phyloP scores from a whole-genome alignment of 2,113 vertebrate species.

The Dendrocopos noguchii region DNA sequence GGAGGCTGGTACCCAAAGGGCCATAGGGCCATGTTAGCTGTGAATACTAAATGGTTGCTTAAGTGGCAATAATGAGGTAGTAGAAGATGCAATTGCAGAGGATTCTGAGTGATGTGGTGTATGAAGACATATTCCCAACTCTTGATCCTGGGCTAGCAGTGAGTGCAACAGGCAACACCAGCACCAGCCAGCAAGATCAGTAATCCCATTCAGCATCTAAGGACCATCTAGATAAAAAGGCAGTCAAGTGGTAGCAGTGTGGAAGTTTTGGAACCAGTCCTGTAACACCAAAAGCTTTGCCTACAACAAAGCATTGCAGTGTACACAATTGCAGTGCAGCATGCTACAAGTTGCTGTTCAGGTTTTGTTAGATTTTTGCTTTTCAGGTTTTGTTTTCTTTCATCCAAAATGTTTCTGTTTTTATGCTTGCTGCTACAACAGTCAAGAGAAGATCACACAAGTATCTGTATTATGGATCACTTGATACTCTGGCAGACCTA shows the following conservation, averaged over 20 bases:
- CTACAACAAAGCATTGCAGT: no score
- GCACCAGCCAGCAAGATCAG: neutral
- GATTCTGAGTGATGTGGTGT: neutral
- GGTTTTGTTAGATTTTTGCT: neutral
- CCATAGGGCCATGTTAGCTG: accelerated
- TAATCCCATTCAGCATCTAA: neutral
- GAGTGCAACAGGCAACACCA: neutral
- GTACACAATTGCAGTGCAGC: neutral
- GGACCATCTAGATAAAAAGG: neutral
- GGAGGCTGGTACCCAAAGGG: neutral
- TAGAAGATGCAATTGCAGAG: neutral
- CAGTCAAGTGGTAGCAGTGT: accelerated
- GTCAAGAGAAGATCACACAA: neutral
- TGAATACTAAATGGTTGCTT: neutral
- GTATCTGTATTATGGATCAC: neutral
- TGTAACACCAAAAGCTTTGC: neutral
- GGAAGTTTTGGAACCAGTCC: neutral
- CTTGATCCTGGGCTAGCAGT: neutral
- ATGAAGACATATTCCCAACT: accelerated
- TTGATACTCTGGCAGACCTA: neutral
- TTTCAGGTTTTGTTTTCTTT: neutral
- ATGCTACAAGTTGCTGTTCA: neutral
- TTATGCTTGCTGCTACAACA: neutral
- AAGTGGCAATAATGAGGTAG: neutral
- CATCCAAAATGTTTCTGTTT: neutral